A percentile compares a stretch with the other conserved stretches of the same genome.
These are phyloP conservation scores for Archips xylosteana DNA, from an alignment of 2,888 invertebrate species.

Conservation along the genomic window DNA sequence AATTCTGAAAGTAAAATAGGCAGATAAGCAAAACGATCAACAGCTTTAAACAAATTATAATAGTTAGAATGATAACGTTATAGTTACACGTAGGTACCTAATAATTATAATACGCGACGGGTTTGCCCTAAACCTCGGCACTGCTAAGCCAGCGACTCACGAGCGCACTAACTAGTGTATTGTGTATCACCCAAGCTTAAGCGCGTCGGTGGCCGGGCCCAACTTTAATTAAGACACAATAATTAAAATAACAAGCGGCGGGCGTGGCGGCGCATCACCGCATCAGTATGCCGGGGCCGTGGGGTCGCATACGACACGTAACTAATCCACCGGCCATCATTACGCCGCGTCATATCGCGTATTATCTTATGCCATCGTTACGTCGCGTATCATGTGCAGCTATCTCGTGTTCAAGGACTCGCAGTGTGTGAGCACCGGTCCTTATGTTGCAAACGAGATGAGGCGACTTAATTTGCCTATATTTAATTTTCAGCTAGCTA, in stretches of 20 bases:
- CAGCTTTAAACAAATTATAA: neutral
- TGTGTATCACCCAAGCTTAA: constrained; percentile 27
- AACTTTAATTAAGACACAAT: constrained; percentile 77
- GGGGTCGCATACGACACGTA: constrained; percentile 68
- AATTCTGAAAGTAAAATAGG: neutral
- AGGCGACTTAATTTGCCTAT: too few relatives aligned
- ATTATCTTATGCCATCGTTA: neutral
- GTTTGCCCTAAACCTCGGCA: constrained; percentile 2
- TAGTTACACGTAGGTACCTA: neutral
- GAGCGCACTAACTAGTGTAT: constrained; percentile 32
- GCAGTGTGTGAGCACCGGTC: too few relatives aligned
- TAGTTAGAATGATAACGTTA: neutral
- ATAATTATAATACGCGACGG: neutral
- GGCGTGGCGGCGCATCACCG: constrained; percentile 65
- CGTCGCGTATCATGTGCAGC: too few relatives aligned
- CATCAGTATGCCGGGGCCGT: constrained; percentile 72
- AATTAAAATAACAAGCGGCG: constrained; percentile 76
- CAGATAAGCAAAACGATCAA: neutral
- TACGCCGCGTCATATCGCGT: constrained; percentile 12
- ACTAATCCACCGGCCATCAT: constrained; percentile 55
- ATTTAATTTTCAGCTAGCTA: too few relatives aligned
- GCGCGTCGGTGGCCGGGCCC: constrained; percentile 5
- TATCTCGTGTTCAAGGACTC: too few relatives aligned
- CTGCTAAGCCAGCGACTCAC: constrained; percentile 9
- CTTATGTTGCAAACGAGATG: too few relatives aligned